These are phyloP conservation scores for Parapsyche elsis DNA, from an alignment of 1,140 invertebrate genomes.

Conservation along the genomic window DNA sequence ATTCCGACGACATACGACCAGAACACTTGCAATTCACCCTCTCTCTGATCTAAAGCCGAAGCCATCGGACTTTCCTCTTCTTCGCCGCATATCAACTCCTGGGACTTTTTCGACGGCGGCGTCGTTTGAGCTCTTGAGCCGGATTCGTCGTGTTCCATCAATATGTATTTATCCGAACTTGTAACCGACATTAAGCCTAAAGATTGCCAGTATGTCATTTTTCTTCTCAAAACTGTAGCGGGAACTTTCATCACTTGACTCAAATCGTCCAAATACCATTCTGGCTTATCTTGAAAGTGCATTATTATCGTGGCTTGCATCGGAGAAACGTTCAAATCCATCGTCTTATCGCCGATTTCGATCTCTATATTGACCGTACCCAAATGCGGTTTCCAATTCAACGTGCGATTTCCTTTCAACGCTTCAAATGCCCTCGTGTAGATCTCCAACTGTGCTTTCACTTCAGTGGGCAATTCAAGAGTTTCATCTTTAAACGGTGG, in stretches of 20 bases:
- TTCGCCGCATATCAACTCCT: slow-evolving; percentile 85
- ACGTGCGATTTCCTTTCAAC: slow-evolving; percentile 92
- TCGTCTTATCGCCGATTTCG: slow-evolving; percentile 83
- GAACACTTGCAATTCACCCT: slow-evolving; percentile 94
- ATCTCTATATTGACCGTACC: slow-evolving; percentile 93
- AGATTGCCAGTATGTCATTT: slow-evolving; percentile 92
- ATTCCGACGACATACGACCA: slow-evolving; percentile 98
- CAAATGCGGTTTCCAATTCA: slow-evolving; percentile 94
- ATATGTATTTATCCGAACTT: slow-evolving; percentile 77
- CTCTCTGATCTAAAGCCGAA: slow-evolving; percentile 90
- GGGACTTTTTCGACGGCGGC: slow-evolving; percentile 60
- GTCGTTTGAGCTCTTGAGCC: slow-evolving; percentile 60
- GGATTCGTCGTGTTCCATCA: slow-evolving; percentile 76
- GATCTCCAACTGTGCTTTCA: slow-evolving; percentile 84
- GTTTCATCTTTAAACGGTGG: slow-evolving; percentile 96
- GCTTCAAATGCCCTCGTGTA: slow-evolving; percentile 94
- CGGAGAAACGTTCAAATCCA: slow-evolving; percentile 89
- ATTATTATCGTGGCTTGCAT: slow-evolving; percentile 95
- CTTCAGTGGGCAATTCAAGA: slow-evolving; percentile 83
- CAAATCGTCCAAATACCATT: slow-evolving; percentile 88
- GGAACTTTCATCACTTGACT: slow-evolving; percentile 86
- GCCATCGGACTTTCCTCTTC: slow-evolving; percentile 96
- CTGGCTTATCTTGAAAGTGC: slow-evolving; percentile 89
- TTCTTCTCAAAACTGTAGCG: slow-evolving; percentile 81
- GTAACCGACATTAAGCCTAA: slow-evolving; percentile 85